Conservation (phyloP, 1,140 invertebrate species). For the Aculops lycopersici region DNA sequence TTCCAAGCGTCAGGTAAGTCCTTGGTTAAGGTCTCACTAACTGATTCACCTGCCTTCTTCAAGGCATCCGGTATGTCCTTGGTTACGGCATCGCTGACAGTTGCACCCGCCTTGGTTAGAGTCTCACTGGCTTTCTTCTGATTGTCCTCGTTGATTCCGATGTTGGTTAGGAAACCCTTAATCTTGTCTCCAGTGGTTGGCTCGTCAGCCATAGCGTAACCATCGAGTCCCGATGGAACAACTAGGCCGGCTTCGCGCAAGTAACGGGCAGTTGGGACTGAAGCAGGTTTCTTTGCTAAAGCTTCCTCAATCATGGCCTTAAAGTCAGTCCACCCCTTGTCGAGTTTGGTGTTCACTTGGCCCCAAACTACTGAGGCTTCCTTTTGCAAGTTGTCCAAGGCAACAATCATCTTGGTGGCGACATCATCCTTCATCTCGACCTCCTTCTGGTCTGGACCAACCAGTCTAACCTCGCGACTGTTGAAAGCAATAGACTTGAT, state of each 20-base stretch:
- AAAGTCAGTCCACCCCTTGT: neutral
- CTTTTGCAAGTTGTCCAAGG: neutral
- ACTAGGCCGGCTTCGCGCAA: neutral
- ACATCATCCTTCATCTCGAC: neutral
- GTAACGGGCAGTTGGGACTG: neutral
- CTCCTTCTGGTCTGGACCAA: neutral
- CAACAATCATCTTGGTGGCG: neutral
- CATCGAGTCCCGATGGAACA: neutral
- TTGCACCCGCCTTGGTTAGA: neutral
- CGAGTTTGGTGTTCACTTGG: neutral
- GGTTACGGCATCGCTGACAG: neutral
- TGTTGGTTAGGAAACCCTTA: neutral
- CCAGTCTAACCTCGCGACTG: neutral
- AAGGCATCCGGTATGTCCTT: neutral
- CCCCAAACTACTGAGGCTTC: neutral
- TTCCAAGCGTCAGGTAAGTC: neutral
- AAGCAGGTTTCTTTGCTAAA: neutral
- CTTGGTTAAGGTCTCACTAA: neutral
- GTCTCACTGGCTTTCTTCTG: neutral
- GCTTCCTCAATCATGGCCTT: neutral
- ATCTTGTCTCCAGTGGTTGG: neutral
- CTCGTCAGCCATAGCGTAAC: neutral
- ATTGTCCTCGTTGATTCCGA: neutral
- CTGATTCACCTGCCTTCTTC: neutral
- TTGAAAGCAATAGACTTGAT: neutral